Conservation (phyloP, 2,113 vertebrate genomes). For the Cynopterus brachyotis region DNA sequence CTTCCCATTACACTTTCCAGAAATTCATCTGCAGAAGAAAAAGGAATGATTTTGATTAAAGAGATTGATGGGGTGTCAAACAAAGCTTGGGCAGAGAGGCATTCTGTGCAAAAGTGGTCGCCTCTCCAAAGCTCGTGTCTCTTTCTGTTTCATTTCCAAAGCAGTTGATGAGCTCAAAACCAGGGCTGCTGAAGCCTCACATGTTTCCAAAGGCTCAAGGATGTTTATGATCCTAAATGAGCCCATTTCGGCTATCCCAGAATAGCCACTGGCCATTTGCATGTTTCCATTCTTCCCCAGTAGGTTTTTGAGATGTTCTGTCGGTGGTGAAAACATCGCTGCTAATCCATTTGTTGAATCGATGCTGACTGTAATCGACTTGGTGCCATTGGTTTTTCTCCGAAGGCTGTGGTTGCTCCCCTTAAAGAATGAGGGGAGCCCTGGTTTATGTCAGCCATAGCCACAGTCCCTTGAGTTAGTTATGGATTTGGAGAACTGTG, state of each 20-base stretch:
- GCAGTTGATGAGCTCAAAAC: not conserved
- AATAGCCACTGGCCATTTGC: not conserved
- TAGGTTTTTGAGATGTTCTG: not conserved
- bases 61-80: slow-evolving; percentile 58
- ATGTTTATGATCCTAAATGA: slow-evolving; percentile 35
- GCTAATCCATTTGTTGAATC: slow-evolving; percentile 62
- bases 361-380: slow-evolving; percentile 51
- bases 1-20: slow-evolving; percentile 41
- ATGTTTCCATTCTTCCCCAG: not conserved
- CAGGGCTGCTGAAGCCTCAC: not conserved
- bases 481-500: slow-evolving; percentile 39
- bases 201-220: not conserved
- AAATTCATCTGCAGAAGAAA: slow-evolving; percentile 38
- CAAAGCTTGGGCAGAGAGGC: slow-evolving; percentile 34
- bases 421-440: slow-evolving; percentile 47
- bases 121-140: not conserved
- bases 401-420: slow-evolving; percentile 66
- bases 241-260: not conserved
- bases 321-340: not conserved
- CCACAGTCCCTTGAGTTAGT: slow-evolving; percentile 43
- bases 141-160: slow-evolving; percentile 45
- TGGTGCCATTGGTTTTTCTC: slow-evolving; percentile 63
- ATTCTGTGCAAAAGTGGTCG: not conserved
- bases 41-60: slow-evolving; percentile 58
- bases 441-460: slow-evolving; percentile 74